Percentiles rank a stretch among this genome's conserved stretches.
These are phyloP conservation scores for Oryctes rhinoceros DNA, from an alignment of 1,140 invertebrate genomes.

Conservation along the genomic window DNA sequence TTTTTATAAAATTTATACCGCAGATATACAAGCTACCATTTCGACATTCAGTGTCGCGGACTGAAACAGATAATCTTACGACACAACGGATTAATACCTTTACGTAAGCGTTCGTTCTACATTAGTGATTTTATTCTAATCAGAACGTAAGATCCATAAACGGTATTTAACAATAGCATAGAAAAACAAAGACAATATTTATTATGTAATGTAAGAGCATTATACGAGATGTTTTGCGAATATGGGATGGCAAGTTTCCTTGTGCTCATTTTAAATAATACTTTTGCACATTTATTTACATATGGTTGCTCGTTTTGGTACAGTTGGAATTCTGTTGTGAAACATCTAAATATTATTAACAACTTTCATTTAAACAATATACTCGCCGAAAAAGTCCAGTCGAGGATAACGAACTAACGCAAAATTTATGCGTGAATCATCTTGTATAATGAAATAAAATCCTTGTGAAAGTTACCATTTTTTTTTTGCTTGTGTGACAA, in stretches of 20 bases:
- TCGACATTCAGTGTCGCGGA: background rate
- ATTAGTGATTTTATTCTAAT: background rate
- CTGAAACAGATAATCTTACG: background rate
- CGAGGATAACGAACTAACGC: no score
- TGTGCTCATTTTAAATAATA: no score
- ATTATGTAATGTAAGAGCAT: background rate
- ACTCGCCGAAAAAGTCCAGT: no score
- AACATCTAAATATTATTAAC: no score
- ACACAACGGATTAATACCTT: background rate
- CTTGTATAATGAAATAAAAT: background rate
- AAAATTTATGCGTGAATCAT: no score
- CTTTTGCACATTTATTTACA: no score
- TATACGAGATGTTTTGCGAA: background rate
- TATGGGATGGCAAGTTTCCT: no score
- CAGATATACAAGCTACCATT: background rate
- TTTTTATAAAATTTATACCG: background rate
- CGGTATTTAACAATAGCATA: background rate
- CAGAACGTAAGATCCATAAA: background rate
- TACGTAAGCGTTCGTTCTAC: background rate
- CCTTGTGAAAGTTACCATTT: slow-evolving; percentile 27
- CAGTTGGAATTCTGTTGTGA: no score
- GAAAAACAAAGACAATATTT: slow-evolving; percentile 12
- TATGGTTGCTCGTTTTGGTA: no score
- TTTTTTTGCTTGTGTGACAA: background rate
- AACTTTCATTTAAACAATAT: no score